phyloP scores from a whole-genome alignment of 2,797 vertebrate genomes.

The Coregonus ussuriensis region DNA sequence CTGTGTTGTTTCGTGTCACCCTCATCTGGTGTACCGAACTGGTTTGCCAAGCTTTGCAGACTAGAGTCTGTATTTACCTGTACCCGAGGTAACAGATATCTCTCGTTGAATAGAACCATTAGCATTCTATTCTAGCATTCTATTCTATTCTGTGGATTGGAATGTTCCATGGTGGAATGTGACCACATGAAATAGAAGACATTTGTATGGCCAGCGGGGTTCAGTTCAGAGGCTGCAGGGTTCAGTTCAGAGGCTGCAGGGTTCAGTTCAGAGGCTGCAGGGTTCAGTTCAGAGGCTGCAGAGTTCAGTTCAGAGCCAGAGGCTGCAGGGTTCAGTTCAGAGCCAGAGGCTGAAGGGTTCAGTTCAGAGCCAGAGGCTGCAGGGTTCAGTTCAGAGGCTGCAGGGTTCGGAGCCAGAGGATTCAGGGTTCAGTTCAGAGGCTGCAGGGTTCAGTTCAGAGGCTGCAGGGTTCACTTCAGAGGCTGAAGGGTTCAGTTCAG shows the following conservation, averaged over 20 bases:
- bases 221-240: neutral
- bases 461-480: no score
- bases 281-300: no score
- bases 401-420: no score
- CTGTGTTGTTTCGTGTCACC: neutral
- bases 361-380: no score
- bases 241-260: neutral
- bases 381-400: no score
- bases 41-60: neutral
- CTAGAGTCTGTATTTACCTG: neutral
- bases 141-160: neutral
- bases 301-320: no score
- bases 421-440: no score
- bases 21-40: neutral
- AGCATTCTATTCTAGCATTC: neutral
- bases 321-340: no score
- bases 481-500: no score
- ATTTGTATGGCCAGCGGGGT: neutral
- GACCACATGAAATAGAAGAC: neutral
- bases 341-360: no score
- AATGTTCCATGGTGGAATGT: constrained; percentile 1
- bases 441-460: no score
- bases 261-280: neutral
- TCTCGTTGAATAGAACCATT: neutral
- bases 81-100: neutral